Base-by-base conservation (phyloP, 2,888 invertebrate genomes). In the Neoscelio sp. region DNA sequence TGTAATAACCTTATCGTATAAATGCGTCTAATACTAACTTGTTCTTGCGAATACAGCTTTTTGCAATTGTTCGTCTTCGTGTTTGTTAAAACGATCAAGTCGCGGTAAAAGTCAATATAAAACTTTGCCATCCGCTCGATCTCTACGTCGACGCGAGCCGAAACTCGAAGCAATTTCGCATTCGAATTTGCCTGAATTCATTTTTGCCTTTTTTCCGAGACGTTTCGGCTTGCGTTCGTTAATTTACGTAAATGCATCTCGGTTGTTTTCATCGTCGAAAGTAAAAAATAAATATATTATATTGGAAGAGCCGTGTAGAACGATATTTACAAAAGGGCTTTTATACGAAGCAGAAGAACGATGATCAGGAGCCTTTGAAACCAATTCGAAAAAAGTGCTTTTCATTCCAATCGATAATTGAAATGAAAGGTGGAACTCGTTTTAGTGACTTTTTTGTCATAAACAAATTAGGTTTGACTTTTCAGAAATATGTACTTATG, bases 241-340 rank as follows among this genome's bases (percentile, higher is more conserved):
- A 58, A 42, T 60, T 23, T 75, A 68, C 58, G 42, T 54, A 58
- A 54, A 67, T 46, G 56, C 58, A 38, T 40, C 28, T 48, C 44
- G 23, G 17, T 50, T 30, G 33, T 7, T 64, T 56, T 60, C 10
- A 42, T 23, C 12, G 13, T 70, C 35, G 58, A 85, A 83, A 82
- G 78, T 83, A 79, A 84, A 85, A 87, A 87, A 87, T 86, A 89
- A 87, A 87, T 87, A 88, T 86, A 85, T 83, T 82, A 81, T 84
- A 86, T 73, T 88, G 88, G 87, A 88, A 88, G 88, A 87, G 83
- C 85, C 79, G 76, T 84, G 80, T 84, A 85, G 83, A 87, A 86
- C 85, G 77, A 84, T 88, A 88, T 88, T 84, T 88, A 88, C 87
- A 87, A 86, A 85, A 87, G 84, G 85, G 84, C 30, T 48, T n/a